phyloP scores from a whole-genome alignment of 2,113 vertebrate species.

The Pseudorasbora parva region DNA sequence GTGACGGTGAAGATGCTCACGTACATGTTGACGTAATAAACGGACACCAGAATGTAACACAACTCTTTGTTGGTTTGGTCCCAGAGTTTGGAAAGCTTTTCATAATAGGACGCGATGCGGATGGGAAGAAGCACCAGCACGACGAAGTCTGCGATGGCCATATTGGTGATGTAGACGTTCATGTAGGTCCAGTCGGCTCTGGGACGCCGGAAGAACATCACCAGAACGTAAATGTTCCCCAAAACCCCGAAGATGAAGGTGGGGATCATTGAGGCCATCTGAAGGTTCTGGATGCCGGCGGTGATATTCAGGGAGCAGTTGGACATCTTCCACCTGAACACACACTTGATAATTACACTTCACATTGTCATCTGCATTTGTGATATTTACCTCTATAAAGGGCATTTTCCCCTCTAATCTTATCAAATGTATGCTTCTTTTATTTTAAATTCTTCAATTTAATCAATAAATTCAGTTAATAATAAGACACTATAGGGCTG shows the following conservation, averaged over 20 bases:
- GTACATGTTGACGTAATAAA: slow-evolving; percentile 76
- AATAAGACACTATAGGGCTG: too few species aligned
- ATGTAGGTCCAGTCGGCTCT: slow-evolving; percentile 72
- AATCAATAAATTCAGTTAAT: too few species aligned
- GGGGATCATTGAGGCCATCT: slow-evolving; percentile 25
- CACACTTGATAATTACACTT: too few species aligned
- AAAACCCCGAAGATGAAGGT: slow-evolving; percentile 42
- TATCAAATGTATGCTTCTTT: too few species aligned
- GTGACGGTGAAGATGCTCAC: slow-evolving; percentile 75
- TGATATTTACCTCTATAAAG: too few species aligned
- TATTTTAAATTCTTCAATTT: too few species aligned
- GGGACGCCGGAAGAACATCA: slow-evolving; percentile 72
- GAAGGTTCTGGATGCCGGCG: background rate
- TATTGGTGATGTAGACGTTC: slow-evolving; percentile 77
- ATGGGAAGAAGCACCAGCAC: slow-evolving; percentile 75
- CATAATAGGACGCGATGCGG: slow-evolving; percentile 47
- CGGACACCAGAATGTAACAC: slow-evolving; percentile 61
- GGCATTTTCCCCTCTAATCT: too few species aligned
- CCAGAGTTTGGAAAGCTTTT: accelerated
- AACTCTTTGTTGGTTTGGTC: background rate
- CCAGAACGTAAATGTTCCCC: slow-evolving; percentile 68
- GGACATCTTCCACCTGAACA: slow-evolving; percentile 36
- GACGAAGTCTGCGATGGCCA: slow-evolving; percentile 71
- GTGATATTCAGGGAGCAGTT: slow-evolving; percentile 28
- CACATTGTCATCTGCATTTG: too few species aligned